Evolutionary conservation across 2,113 vertebrate species (phyloP), one percentile per base, ranked within the genome.

Genomic region (Dicentrarchus labrax): DNA sequence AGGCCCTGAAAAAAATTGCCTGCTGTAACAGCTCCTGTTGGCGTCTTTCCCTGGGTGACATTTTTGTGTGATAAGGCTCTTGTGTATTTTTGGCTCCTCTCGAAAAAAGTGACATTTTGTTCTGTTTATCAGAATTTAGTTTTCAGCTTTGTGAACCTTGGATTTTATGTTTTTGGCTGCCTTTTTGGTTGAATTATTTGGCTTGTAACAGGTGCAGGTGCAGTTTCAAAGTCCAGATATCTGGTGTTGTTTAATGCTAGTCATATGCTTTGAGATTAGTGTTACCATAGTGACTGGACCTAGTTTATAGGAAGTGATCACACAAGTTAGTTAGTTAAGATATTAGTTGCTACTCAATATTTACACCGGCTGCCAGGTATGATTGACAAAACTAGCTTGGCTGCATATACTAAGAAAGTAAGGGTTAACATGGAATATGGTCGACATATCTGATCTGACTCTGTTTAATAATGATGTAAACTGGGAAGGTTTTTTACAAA

Each of bases 81-180:
- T 1, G 2, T 78, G 38, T 76, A 79, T 77, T 85, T 92, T 85
- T 89, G 57, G 57, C 77, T 76, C 36, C 51, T 67, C 24, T 74
- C 13, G 15, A 61, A 59, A 51, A 70, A 73, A 60, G 13, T 61
- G 50, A 66, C 53, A 79, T 82, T 76, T 86, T 75, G 79, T 82
- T 78, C 60, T n/a, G 54, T 60, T 81, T 60, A 66, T 43, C 60
- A 73, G 47, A 78, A 72, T 73, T 50, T 6, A 17, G 39, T 61
- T 90, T 66, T 78, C 19, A 80, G 83, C 59, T 84, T 86, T 76
- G 56, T 65, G 45, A 82, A 70, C 10, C 19, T 4, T 24, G 43
- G 10, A 53, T 69, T 87, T 76, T n/a, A 76, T 41, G 45, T 51
- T 76, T 45, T 56, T 67, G 13, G 11, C 41, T 77, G 70, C 43